Conservation (phyloP, 2,888 invertebrate genomes). For the Altica lythri region DNA sequence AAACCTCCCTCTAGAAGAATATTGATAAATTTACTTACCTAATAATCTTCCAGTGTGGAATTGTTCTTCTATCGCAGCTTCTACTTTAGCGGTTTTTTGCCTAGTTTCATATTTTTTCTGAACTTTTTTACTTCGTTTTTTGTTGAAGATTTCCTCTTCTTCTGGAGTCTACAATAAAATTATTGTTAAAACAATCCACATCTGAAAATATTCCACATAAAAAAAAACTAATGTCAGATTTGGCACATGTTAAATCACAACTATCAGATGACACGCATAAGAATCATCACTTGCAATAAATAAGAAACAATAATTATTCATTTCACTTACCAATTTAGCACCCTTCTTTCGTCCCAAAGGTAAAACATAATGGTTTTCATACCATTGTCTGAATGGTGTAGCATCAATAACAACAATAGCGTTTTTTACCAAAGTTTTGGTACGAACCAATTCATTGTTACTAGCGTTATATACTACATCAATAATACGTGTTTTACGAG, state of each 20-base stretch:
- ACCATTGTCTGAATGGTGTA: constrained; percentile 99
- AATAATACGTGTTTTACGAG: constrained; percentile 96
- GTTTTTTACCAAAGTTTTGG: constrained; percentile 99
- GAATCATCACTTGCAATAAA: constrained; percentile 55
- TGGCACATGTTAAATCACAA: constrained; percentile 38
- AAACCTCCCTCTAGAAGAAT: no score
- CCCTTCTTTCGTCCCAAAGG: constrained; percentile 98
- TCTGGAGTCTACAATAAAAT: constrained; percentile 76
- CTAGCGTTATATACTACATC: constrained; percentile 99
- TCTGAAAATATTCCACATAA: constrained; percentile 6
- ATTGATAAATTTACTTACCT: no score
- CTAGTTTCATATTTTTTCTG: constrained; percentile 91
- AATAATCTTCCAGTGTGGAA: constrained; percentile 94
- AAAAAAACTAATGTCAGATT: constrained; percentile 7
- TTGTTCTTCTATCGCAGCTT: constrained; percentile 92
- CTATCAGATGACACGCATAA: constrained; percentile 67
- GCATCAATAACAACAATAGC: constrained; percentile 97
- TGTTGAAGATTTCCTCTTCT: constrained; percentile 92
- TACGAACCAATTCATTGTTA: constrained; percentile 99
- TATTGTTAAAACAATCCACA: constrained; percentile 15
- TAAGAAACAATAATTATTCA: no score
- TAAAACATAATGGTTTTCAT: constrained; percentile 94
- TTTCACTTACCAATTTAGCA: constrained; percentile 78
- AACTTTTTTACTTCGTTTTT: constrained; percentile 91
- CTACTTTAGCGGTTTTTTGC: constrained; percentile 93